Evolutionary conservation across 1,140 invertebrate genomes (phyloP), one percentile per base, ranked within the genome.

Genomic region (Drosophila obscura): DNA sequence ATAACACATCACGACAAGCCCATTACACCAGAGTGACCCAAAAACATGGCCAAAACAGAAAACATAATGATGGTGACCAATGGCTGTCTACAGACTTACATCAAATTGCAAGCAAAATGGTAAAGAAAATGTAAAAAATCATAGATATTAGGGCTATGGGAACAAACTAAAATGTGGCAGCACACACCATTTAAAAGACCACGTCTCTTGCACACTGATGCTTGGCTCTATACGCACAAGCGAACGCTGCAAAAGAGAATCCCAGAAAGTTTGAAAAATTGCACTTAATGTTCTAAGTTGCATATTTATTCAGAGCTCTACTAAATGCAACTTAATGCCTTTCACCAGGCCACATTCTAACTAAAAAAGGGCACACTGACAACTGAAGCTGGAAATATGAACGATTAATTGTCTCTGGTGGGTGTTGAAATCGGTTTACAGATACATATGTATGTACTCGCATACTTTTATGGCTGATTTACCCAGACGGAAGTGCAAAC

Each of bases 1-100:
- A 89, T 84, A 85, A 81, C 80, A 84, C 67, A 85, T 90, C 84
- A 89, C 85, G 77, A 89, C 66, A 49, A 73, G 74, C 56, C 78
- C 80, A 89, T 89, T 89, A 85, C 69, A 63, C 16, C 45, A 73
- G 44, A 44, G 50, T 87, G 84, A 89, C 80, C 79, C 72, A 72
- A 83, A 85, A 87, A 73, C 16, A 57, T 41, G 66, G 11, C 64
- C 45, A 72, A 62, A 45, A 63, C 31, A 60, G 45, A 83, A 68
- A 62, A 5, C 13, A 39, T 39, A 13, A 39, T 39, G 35, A 39
- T 35, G 31, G 9, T 52, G 41, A 48, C 56, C 67, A 60, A 72
- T 51, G 55, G 26, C 52, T 44, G 45, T 46, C 48, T 73, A 63
- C 46, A 69, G 50, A 44, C 71, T 64, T 73, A 66, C 62, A 65